Evolutionary conservation across 2,888 invertebrate genomes (phyloP).

Genomic region (Morpho achilles): DNA sequence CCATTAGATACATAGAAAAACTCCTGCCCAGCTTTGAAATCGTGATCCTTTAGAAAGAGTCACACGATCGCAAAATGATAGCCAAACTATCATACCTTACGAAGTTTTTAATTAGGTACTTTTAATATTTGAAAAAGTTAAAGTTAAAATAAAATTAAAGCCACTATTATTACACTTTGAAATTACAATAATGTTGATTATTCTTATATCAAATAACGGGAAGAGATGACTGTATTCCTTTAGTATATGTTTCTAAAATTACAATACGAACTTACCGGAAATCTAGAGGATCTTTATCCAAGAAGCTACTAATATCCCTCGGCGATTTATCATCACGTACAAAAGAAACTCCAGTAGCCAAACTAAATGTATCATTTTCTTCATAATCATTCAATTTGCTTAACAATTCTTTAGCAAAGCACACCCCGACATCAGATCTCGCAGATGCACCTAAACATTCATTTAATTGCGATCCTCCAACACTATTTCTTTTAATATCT

Average conservation of each 20-base stretch:
- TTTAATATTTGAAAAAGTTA: too few relatives aligned
- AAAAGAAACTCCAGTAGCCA: conserved; percentile 82
- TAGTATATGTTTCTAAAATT: neutral
- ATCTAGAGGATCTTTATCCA: conserved; percentile 87
- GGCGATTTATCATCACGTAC: conserved; percentile 82
- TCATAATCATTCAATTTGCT: conserved; percentile 82
- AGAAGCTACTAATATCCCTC: conserved; percentile 82
- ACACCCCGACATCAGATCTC: conserved; percentile 76
- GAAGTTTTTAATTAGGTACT: too few relatives aligned
- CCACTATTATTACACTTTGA: too few relatives aligned
- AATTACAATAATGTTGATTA: too few relatives aligned
- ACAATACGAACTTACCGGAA: conserved; percentile 75
- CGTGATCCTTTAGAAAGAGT: too few relatives aligned
- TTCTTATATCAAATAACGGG: too few relatives aligned
- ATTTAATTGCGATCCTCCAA: conserved; percentile 56
- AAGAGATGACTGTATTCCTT: too few relatives aligned
- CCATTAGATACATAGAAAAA: neutral
- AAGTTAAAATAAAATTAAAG: too few relatives aligned
- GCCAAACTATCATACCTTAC: too few relatives aligned
- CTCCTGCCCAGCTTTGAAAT: neutral
- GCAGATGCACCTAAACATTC: conserved; percentile 59
- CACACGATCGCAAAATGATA: too few relatives aligned
- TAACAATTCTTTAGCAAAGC: conserved; percentile 85
- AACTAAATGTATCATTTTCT: conserved; percentile 82
- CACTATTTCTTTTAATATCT: conserved; percentile 52